Percentiles rank a stretch among this genome's conserved stretches.
phyloP scores from a whole-genome alignment of 2,888 invertebrate genomes.

The Selenia dentaria region DNA sequence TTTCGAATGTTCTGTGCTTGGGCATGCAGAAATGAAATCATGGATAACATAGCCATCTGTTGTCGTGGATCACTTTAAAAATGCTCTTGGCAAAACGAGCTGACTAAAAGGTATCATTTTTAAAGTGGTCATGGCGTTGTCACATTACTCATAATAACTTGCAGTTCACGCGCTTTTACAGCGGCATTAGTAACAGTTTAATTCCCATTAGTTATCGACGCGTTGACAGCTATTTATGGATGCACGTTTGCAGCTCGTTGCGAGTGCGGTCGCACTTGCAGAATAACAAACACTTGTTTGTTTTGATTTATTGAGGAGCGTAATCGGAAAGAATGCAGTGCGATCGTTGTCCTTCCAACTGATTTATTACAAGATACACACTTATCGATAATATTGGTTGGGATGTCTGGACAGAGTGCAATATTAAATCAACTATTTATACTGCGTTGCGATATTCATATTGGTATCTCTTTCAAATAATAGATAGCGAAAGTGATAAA shows the following conservation, averaged over 20 bases:
- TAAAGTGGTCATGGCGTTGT: constrained; percentile 58
- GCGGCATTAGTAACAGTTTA: constrained; percentile 75
- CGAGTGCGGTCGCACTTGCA: constrained; percentile 11
- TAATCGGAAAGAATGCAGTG: constrained; percentile 19
- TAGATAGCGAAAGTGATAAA: too few species aligned
- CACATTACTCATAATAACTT: constrained; percentile 68
- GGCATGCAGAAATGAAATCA: constrained; percentile 83
- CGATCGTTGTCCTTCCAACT: constrained; percentile 6
- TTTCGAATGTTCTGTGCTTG: constrained; percentile 74
- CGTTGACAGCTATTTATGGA: constrained; percentile 19
- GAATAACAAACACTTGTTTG: constrained; percentile 20
- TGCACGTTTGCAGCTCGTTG: neutral
- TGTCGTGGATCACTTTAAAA: constrained; percentile 58
- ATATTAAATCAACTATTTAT: too few species aligned
- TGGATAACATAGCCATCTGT: constrained; percentile 54
- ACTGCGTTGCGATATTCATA: too few species aligned
- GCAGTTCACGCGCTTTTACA: constrained; percentile 66
- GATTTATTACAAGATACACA: constrained; percentile 3
- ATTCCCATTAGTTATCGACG: constrained; percentile 39
- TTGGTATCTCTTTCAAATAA: too few species aligned
- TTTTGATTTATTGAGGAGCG: constrained; percentile 25
- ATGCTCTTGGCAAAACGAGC: constrained; percentile 1
- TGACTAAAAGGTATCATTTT: constrained; percentile 25
- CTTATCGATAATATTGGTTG: neutral
- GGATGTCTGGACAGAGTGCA: too few species aligned